Conservation (phyloP, 1,140 invertebrate genomes). For the Atta texana region DNA sequence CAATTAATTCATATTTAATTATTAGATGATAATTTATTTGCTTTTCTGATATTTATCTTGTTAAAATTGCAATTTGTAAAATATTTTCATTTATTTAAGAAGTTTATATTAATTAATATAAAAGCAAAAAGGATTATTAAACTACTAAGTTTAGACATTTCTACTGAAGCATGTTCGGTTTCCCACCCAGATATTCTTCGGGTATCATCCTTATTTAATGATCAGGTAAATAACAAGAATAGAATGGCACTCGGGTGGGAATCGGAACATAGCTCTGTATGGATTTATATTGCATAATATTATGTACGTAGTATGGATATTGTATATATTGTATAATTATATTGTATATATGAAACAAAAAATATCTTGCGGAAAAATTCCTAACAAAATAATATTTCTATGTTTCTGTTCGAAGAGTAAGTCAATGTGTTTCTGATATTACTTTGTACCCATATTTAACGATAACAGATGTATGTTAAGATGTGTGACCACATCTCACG, state of each 20-base stretch:
- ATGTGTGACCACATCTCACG: neutral
- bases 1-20: neutral
- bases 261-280: no score
- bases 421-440: neutral
- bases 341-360: neutral
- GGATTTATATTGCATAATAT: neutral
- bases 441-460: neutral
- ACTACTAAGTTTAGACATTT: neutral
- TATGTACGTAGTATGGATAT: no score
- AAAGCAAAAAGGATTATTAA: neutral
- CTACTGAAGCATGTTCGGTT: no score
- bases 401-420: neutral
- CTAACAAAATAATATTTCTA: neutral
- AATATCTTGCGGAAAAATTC: neutral
- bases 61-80: neutral
- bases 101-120: neutral
- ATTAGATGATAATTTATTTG: neutral
- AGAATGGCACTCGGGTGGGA: no score
- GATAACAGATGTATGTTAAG: neutral
- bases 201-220: no score
- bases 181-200: no score
- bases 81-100: neutral
- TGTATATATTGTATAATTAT: no score
- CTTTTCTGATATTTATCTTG: neutral
- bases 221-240: no score